A percentile compares a stretch with the other conserved stretches of the same genome.
Conservation (phyloP, 2,113 vertebrate genomes). For the Gobio gobio region DNA sequence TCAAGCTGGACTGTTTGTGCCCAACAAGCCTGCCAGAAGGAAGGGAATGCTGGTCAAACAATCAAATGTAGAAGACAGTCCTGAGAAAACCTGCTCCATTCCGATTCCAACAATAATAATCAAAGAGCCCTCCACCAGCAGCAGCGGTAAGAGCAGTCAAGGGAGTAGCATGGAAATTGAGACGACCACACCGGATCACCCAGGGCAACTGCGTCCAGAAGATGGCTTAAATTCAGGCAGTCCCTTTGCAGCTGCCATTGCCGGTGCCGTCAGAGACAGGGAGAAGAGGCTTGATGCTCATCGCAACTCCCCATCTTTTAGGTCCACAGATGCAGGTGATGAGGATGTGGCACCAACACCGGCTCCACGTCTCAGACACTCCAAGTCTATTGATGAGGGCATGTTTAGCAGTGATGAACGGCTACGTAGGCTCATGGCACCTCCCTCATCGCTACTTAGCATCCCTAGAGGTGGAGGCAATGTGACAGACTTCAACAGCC, state of each 20-base stretch:
- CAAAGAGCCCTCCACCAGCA: slow-evolving; percentile 92
- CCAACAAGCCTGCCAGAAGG: slow-evolving; percentile 84
- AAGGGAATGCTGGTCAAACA: slow-evolving; percentile 92
- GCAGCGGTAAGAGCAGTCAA: slow-evolving; percentile 91
- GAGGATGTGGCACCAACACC: slow-evolving; percentile 81
- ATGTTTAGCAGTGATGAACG: slow-evolving; percentile 79
- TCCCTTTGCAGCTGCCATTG: slow-evolving; percentile 85
- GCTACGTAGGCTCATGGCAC: slow-evolving; percentile 72
- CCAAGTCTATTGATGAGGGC: slow-evolving; percentile 82
- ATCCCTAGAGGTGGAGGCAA: slow-evolving; percentile 68
- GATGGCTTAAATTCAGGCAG: slow-evolving; percentile 76
- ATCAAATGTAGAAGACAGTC: slow-evolving; percentile 88
- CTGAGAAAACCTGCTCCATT: slow-evolving; percentile 88
- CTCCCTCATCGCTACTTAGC: slow-evolving; percentile 67
- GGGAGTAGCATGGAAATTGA: slow-evolving; percentile 92
- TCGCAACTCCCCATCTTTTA: slow-evolving; percentile 86
- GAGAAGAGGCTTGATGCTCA: slow-evolving; percentile 86
- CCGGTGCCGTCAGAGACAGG: slow-evolving; percentile 83
- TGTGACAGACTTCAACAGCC: slow-evolving; percentile 77
- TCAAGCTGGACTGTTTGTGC: slow-evolving; percentile 82
- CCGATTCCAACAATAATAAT: slow-evolving; percentile 91
- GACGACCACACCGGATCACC: slow-evolving; percentile 77
- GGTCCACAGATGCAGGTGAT: slow-evolving; percentile 86
- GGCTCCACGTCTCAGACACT: slow-evolving; percentile 74
- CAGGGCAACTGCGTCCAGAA: slow-evolving; percentile 81